These are phyloP conservation scores for Galeruca laticollis DNA, from an alignment of 2,888 invertebrate genomes.

Conservation along the genomic window DNA sequence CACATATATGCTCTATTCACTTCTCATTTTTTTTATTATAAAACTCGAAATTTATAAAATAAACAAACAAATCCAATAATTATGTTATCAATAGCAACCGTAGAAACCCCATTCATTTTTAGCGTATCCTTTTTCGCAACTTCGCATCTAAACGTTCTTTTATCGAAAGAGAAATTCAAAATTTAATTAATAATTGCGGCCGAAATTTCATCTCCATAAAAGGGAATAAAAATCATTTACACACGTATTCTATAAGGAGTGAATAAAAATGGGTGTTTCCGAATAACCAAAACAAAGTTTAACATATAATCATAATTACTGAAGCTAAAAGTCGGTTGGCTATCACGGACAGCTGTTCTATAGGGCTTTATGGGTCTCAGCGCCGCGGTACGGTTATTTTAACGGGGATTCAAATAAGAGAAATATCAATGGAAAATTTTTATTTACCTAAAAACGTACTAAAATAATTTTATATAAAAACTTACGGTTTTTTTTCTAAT, in stretches of 20 bases:
- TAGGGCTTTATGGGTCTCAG: conserved; percentile 38
- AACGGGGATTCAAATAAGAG: neutral
- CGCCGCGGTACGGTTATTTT: conserved; percentile 29
- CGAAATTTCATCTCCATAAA: conserved; percentile 30
- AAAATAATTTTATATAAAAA: too few relatives aligned
- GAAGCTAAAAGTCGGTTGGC: conserved; percentile 64
- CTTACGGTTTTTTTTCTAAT: too few relatives aligned
- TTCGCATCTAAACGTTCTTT: too few relatives aligned
- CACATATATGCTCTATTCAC: too few relatives aligned
- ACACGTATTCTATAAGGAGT: conserved; percentile 44
- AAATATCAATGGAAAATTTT: conserved; percentile 5
- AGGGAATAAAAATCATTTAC: conserved; percentile 41
- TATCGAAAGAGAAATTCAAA: neutral
- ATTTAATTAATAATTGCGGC: conserved; percentile 21
- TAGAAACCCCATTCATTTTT: neutral
- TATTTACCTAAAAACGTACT: neutral
- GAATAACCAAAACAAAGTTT: conserved; percentile 54
- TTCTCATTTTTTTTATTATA: too few relatives aligned
- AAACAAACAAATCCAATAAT: too few relatives aligned
- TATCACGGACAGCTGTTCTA: conserved; percentile 66
- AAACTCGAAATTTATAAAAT: too few relatives aligned
- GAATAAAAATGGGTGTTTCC: conserved; percentile 48
- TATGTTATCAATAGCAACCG: too few relatives aligned
- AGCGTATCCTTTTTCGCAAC: too few relatives aligned
- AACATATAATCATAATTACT: conserved; percentile 60